Base-by-base conservation (phyloP, 2,888 invertebrate species). In the Sinopyrophorus schimmeli region DNA sequence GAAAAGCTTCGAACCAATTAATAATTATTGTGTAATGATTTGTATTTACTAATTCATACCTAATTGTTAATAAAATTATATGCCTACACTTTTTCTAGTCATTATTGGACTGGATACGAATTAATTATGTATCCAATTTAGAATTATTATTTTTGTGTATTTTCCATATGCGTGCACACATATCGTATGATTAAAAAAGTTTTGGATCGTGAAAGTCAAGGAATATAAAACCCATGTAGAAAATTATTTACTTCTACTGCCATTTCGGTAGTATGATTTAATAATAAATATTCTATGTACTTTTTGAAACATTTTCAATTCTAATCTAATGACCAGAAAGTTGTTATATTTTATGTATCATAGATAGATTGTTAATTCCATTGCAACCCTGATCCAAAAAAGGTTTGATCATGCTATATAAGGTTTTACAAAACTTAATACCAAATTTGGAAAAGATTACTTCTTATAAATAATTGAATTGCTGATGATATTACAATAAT, bases 1-100 rank as follows among this genome's bases (percentile, higher is more conserved):
- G 65, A 64, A 60, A 61, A 59, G 58, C 60, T 63, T 62, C 59
- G 63, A 64, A 65, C 64, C 64, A 65, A 65, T 60, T 65, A 42
- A 46, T 41, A 51, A 47, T 35, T 47, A 46, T 30, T 50, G 30
- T 46, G 42, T 50, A 35, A 41, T 27, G 31, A 39, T 39, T 46
- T 32, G 28, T 46, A 46, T 24, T 44, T 39, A 46, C 34, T 39
- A 39, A 46, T 39, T 39, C 38, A 38, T 46, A 46, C 32, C 31
- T 40, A 40, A 24, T 34, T 42, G 11, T 42, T 35, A 40, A 20
- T 26, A 21, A 34, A 44, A 21, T 21, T 31, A 43, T 27, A 43
- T 40, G 27, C 34, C 34, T 40, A 30, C 24, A 50, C 32, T 21
- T 41, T 30, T 51, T 41, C 46, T 47, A 51, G 49, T 49, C 49